Evolutionary conservation across 2,113 vertebrate species (phyloP).

Genomic region (Loxodonta africana): DNA sequence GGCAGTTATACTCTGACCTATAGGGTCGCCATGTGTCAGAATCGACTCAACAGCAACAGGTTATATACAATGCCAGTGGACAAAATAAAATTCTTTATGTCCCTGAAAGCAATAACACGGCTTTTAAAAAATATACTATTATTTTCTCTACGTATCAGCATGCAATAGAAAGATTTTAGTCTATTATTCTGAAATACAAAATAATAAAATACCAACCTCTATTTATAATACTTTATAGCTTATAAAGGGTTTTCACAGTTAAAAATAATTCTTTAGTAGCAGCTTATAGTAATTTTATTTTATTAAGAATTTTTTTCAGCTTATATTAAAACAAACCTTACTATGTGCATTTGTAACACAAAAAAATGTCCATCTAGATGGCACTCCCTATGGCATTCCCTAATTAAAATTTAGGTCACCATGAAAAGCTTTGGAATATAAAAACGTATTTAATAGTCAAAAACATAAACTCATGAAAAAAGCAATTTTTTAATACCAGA

Average conservation of each 20-base stretch:
- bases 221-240: not conserved
- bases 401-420: conserved; percentile 63
- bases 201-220: conserved; percentile 33
- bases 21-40: no score
- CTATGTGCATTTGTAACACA: not conserved
- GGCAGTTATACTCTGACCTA: no score
- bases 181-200: not conserved
- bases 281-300: conserved; percentile 16
- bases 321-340: conserved; percentile 47
- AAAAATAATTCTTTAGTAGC: conserved; percentile 51
- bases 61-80: not conserved
- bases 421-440: conserved; percentile 1
- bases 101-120: conserved; percentile 30
- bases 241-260: conserved; percentile 22
- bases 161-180: conserved; percentile 9
- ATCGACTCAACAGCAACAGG: not conserved
- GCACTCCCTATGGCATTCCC: not conserved
- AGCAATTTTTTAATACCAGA: conserved; percentile 22
- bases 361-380: conserved; percentile 36
- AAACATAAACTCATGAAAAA: not conserved
- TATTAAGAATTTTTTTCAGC: conserved; percentile 50
- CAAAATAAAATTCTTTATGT: conserved; percentile 23
- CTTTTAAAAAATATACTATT: not conserved
- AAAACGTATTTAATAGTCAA: conserved; percentile 21
- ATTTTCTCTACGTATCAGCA: conserved; percentile 7